Percentiles rank a stretch among this genome's conserved stretches.
Evolutionary conservation across 2,113 vertebrate species (phyloP).

Genomic region (Hypomesus transpacificus): DNA sequence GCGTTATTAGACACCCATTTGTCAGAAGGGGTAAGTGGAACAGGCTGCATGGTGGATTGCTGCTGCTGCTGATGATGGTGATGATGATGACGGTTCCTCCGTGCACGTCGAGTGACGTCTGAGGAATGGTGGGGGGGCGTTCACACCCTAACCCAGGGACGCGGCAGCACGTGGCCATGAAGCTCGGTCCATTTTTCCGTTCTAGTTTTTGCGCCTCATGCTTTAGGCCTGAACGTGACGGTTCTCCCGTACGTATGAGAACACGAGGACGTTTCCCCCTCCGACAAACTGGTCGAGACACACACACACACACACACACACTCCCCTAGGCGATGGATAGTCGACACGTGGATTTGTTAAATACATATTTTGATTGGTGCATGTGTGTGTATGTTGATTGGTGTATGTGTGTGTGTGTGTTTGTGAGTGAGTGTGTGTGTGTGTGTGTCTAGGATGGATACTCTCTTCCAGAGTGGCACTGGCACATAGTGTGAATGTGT

Average conservation of each 20-base stretch:
- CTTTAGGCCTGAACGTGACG: conserved; percentile 49
- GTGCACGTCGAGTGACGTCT: conserved; percentile 41
- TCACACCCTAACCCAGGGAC: conserved; percentile 47
- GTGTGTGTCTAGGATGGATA: conserved; percentile 58
- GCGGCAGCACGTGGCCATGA: conserved; percentile 50
- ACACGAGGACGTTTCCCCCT: conserved; percentile 16
- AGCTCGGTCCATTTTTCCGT: conserved; percentile 27
- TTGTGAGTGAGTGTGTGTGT: neutral
- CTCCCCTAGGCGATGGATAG: too few relatives aligned
- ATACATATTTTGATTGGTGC: conserved; percentile 1
- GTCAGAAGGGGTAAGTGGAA: conserved; percentile 69
- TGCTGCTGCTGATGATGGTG: conserved; percentile 52
- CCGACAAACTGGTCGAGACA: neutral
- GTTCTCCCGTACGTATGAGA: conserved; percentile 37
- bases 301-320: too few relatives aligned
- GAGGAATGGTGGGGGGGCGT: conserved; percentile 54
- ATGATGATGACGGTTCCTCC: conserved; percentile 38
- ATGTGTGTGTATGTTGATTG: too few relatives aligned
- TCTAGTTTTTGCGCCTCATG: conserved; percentile 43
- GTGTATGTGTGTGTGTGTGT: conserved; percentile 18
- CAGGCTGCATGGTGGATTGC: conserved; percentile 67
- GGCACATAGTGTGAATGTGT: conserved; percentile 48
- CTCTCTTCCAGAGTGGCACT: conserved; percentile 41
- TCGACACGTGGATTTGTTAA: neutral
- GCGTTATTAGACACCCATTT: conserved; percentile 68